These are phyloP conservation scores for Coenobita brevimanus DNA, from an alignment of 1,140 invertebrate genomes.

Conservation along the genomic window DNA sequence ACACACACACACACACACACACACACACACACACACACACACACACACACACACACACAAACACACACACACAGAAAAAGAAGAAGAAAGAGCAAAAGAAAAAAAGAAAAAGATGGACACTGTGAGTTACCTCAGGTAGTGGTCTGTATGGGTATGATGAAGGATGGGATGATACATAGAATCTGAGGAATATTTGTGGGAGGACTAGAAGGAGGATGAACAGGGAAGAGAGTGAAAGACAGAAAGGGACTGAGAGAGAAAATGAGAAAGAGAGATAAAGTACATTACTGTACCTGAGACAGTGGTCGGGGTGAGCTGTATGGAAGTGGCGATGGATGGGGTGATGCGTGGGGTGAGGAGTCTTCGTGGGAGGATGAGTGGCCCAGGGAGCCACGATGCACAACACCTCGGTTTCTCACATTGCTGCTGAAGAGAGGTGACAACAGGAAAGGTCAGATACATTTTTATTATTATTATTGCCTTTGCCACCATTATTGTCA, in stretches of 20 bases:
- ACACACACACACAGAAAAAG: no score
- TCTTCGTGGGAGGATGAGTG: slow-evolving; percentile 73
- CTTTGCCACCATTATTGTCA: no score
- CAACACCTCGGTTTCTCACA: slow-evolving; percentile 73
- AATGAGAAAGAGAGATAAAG: not conserved
- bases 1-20: not conserved
- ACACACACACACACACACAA: not conserved
- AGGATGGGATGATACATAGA: no score
- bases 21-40: not conserved
- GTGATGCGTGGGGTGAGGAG: slow-evolving; percentile 76
- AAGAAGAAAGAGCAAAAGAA: not conserved
- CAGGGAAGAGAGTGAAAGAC: not conserved
- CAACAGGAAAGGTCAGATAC: not conserved
- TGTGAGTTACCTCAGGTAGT: no score
- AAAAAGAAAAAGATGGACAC: not conserved
- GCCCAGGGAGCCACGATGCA: slow-evolving; percentile 60
- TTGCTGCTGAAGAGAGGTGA: slow-evolving; percentile 54
- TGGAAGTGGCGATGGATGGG: slow-evolving; percentile 75
- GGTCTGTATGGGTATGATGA: no score
- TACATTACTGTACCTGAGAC: not conserved
- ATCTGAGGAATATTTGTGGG: not conserved
- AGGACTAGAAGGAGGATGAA: not conserved
- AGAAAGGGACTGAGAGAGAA: not conserved
- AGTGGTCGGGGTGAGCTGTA: slow-evolving; percentile 75
- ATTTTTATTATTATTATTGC: no score